Base-by-base conservation (phyloP, 2,888 invertebrate genomes). In the Coecobrya sp. region DNA sequence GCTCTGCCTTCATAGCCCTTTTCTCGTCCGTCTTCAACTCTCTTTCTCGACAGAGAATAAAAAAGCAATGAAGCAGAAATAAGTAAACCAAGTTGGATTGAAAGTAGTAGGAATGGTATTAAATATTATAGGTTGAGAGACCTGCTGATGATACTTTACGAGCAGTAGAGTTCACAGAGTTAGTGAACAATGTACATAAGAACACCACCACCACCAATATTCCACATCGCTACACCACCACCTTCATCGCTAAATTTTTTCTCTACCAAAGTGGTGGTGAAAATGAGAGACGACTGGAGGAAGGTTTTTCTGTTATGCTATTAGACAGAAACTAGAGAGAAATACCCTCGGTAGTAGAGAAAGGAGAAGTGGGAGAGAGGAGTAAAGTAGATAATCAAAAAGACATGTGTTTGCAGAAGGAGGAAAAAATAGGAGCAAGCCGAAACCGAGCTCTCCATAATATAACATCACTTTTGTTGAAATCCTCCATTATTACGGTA, bases 391-490 rank as follows among this genome's bases (percentile, higher is more conserved):
- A 79, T 79, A 79, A 79, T 79, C 79, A 79, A 79, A 79, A 79
- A 79, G 79, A 79, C 79, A 79, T 79, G 79, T 79, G 79, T 79
- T 79, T 79, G 79, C 79, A 79, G 79, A 79, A 79, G 55, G 70
- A 73, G 52, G 79, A 55, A 79, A 55, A 73, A 79, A 36, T 45
- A 79, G 79, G n/a, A 52, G 55, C 27, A 79, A 79, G 45, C 27
- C 25, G 25, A 79, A 79, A 79, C 25, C 49, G 25, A 79, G 79
- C 79, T 52, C n/a, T 79, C 79, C 52, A 79, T 76, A 79, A 25
- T 79, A 79, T 55, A 55, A 22, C 79, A 79, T 79, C 52, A 49
- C 52, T 79, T 79, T 55, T 55, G 52, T n/a, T 27, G 27, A 79
- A 79, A 79, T 49, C 79, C 79, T 76, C 79, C 52, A 79, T 79